phyloP scores from a whole-genome alignment of 2,113 vertebrate species.

The Callospermophilus lateralis region DNA sequence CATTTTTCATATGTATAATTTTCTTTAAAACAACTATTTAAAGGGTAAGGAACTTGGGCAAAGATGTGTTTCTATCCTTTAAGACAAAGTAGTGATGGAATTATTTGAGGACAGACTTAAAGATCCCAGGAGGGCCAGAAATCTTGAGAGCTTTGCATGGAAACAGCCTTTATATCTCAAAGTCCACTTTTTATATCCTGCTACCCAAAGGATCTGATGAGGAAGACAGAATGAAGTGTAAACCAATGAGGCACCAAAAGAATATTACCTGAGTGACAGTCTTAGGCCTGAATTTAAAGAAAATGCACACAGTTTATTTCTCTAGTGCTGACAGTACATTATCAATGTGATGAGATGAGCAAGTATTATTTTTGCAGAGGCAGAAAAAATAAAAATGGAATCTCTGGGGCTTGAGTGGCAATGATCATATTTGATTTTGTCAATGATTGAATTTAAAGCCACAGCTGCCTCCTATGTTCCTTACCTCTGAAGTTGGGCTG shows the following conservation, averaged over 20 bases:
- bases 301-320: constrained; percentile 57
- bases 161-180: constrained; percentile 44
- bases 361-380: constrained; percentile 69
- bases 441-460: constrained; percentile 60
- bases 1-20: constrained; percentile 1
- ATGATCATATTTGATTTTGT: constrained; percentile 34
- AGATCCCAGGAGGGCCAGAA: neutral
- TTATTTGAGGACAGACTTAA: constrained; percentile 31
- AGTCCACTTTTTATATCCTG: neutral
- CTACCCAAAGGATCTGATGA: neutral
- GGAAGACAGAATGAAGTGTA: neutral
- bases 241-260: neutral
- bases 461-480: constrained; percentile 23
- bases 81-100: neutral
- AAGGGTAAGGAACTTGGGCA: neutral
- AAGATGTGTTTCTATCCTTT: neutral
- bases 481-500: constrained; percentile 45
- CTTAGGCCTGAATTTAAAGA: constrained; percentile 48
- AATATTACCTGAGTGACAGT: constrained; percentile 46
- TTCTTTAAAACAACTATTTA: constrained; percentile 39
- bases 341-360: constrained; percentile 63
- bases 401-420: constrained; percentile 8
- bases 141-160: neutral
- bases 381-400: constrained; percentile 65
- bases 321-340: constrained; percentile 61